Conservation (phyloP, 2,797 vertebrate genomes). For the Hydrolagus colliei region DNA sequence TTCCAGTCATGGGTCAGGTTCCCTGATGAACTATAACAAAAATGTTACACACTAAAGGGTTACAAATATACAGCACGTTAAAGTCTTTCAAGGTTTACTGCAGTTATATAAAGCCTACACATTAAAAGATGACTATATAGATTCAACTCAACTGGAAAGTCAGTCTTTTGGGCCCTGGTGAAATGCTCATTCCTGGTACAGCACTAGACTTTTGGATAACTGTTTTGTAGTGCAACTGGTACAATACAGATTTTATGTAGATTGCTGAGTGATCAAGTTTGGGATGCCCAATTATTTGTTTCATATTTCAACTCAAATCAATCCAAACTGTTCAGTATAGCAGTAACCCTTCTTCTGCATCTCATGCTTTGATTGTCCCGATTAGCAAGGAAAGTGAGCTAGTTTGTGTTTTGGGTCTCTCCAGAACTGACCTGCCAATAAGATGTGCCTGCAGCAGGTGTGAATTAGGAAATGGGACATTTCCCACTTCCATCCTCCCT, state of each 20-base stretch:
- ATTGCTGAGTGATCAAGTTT: background rate
- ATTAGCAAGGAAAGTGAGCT: background rate
- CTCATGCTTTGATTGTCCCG: background rate
- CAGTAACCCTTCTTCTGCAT: background rate
- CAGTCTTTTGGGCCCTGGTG: background rate
- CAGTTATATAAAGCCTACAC: slow-evolving; percentile 35
- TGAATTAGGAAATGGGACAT: background rate
- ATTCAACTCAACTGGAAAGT: background rate
- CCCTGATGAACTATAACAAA: slow-evolving; percentile 37
- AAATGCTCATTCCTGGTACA: background rate
- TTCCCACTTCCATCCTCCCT: background rate
- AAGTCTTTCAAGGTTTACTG: slow-evolving; percentile 32
- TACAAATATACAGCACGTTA: slow-evolving; percentile 3
- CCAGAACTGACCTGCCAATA: background rate
- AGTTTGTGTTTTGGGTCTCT: background rate
- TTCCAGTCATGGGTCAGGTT: slow-evolving; percentile 43
- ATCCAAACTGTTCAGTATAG: background rate
- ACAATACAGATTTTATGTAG: background rate
- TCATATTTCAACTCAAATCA: too few relatives aligned
- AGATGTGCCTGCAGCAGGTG: background rate
- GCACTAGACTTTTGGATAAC: background rate
- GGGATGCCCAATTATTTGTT: background rate
- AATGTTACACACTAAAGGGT: slow-evolving; percentile 37
- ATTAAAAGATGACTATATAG: slow-evolving; percentile 2
- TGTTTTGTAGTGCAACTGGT: background rate